phyloP scores from a whole-genome alignment of 1,140 invertebrate species.

The Frieseomelitta varia region DNA sequence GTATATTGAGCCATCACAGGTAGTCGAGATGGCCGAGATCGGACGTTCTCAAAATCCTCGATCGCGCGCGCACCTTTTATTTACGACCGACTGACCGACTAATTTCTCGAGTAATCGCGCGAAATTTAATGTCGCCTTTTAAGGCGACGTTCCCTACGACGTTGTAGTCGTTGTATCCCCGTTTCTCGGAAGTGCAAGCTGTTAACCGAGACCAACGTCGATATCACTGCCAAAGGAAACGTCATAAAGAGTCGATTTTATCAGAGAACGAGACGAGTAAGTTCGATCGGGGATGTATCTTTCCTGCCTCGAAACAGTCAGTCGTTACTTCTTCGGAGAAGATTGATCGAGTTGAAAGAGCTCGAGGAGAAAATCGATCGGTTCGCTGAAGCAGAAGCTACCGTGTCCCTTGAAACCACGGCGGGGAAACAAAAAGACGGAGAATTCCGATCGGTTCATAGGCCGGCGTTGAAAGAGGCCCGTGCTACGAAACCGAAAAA shows the following conservation, averaged over 20 bases:
- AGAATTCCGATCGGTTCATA: conserved; percentile 3
- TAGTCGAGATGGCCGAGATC: conserved; percentile 44
- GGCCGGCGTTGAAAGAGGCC: background rate
- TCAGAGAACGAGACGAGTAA: background rate
- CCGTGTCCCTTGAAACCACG: background rate
- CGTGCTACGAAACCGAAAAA: background rate
- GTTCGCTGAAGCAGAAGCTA: background rate
- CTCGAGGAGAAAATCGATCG: background rate
- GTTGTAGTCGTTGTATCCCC: background rate
- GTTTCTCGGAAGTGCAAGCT: background rate
- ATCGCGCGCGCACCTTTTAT: conserved; percentile 46
- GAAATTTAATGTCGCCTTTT: conserved; percentile 50
- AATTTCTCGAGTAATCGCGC: conserved; percentile 60
- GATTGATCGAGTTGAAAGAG: background rate
- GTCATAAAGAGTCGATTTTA: background rate
- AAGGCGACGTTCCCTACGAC: background rate
- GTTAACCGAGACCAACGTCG: background rate
- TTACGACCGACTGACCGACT: conserved; percentile 52
- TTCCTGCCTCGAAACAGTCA: background rate
- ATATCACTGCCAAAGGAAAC: background rate
- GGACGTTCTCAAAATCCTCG: conserved; percentile 55
- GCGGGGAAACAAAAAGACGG: background rate
- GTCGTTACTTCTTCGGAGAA: background rate
- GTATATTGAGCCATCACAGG: conserved; percentile 63
- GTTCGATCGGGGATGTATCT: no score